These are phyloP conservation scores for Rhynchotus rufescens DNA, from an alignment of 2,797 vertebrate species.

Conservation along the genomic window DNA sequence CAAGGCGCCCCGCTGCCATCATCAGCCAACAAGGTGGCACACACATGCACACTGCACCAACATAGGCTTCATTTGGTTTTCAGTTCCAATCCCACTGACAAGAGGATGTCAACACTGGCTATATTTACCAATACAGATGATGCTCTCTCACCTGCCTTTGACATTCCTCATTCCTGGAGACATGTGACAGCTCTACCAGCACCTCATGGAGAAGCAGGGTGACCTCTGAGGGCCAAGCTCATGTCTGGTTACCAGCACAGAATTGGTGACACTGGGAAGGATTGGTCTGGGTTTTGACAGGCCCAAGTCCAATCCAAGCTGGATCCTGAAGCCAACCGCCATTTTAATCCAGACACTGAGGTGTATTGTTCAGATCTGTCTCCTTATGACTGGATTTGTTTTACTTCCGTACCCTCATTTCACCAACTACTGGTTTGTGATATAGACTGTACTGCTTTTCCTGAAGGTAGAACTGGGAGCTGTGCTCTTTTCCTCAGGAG, in stretches of 20 bases:
- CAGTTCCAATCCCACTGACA: neutral
- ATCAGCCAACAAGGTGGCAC: neutral
- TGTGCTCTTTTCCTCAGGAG: neutral
- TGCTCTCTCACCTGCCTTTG: neutral
- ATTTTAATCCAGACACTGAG: neutral
- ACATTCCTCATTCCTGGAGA: neutral
- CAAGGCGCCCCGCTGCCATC: neutral
- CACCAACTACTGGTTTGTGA: neutral
- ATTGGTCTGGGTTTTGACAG: rapidly evolving
- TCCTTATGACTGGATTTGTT: neutral
- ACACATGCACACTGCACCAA: neutral
- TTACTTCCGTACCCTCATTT: neutral
- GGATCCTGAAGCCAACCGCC: neutral
- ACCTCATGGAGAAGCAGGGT: neutral
- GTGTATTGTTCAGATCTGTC: neutral
- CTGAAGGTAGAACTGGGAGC: neutral
- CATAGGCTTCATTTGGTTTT: neutral
- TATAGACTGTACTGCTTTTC: neutral
- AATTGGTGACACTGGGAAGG: neutral
- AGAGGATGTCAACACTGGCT: neutral
- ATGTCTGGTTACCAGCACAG: neutral
- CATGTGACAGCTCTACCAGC: neutral
- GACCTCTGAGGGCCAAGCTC: neutral
- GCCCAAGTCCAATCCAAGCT: neutral
- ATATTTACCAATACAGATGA: neutral